Evolutionary conservation across 2,888 invertebrate genomes (phyloP), one percentile per base, ranked within the genome.

Genomic region (Sturmia bella): DNA sequence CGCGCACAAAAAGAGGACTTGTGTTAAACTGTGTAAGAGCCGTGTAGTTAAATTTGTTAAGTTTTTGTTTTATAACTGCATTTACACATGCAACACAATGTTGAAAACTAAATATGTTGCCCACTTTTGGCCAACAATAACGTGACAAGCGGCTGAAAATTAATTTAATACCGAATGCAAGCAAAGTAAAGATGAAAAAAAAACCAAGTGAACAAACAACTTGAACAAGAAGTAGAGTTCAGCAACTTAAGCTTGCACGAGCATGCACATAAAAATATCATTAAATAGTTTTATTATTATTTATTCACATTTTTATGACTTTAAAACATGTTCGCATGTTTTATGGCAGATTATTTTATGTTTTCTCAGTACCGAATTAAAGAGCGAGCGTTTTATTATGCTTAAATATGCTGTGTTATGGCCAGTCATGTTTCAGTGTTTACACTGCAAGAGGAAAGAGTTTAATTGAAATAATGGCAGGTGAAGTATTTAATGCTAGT

Each of bases 401-500:
- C 45, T 69, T 63, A 19, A 70, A 13, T 63, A 56, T 70, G 69
- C 66, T 78, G 32, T 32, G 32, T 72, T 57, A 77, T 70, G 61
- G 57, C 11, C 63, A 77, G 63, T 63, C 77, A 77, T 77, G 77
- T 64, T 59, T 64, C 19, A 61, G 45, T 24, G 61, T 69, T 69
- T 61, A 41, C 37, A 15, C 41, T 43, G 24, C 37, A 72, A 50
- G 32, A 52, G 41, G 52, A 59, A 66, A 59, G 52, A 59, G 78
- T 72, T 78, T 72, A 78, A 72, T 78, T 72, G 70, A 57, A 52
- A 79, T 73, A 79, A 79, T 79, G 59, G 27, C 52, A 66, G 78
- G 66, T 73, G 64, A 79, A 73, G 78, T 79, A 79, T 79, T 72
- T 79, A 79, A 73, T 79, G 37, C 56, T 21, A 27, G 37, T 52